Evolutionary conservation across 1,140 invertebrate genomes (phyloP).

Genomic region (Paralvinella palmiformis): DNA sequence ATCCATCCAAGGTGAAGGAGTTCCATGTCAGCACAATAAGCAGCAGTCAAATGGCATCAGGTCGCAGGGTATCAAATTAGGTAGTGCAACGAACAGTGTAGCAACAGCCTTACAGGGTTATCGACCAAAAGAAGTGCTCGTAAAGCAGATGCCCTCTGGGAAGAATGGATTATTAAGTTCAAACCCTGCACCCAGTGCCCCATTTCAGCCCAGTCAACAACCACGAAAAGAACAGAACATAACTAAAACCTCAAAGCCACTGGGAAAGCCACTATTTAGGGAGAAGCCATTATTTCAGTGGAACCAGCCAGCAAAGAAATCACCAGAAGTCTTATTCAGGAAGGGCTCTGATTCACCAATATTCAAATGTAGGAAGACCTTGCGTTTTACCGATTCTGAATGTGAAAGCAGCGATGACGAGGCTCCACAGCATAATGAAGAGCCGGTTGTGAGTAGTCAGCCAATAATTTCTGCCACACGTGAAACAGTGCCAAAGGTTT

Average conservation of each 20-base stretch:
- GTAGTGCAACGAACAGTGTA: background rate
- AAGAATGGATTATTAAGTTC: background rate
- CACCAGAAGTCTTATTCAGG: background rate
- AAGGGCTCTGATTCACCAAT: constrained; percentile 9
- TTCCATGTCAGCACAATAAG: background rate
- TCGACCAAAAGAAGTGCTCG: constrained; percentile 12
- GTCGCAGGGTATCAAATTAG: background rate
- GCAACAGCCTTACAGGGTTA: constrained; percentile 12
- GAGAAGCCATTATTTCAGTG: background rate
- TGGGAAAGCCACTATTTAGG: background rate
- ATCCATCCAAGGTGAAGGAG: constrained; percentile 29
- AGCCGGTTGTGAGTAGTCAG: background rate
- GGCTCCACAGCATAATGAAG: background rate
- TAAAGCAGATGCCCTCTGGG: background rate
- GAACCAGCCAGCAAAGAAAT: background rate
- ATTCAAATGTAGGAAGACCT: constrained; percentile 14
- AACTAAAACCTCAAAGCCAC: no score
- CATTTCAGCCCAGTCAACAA: background rate
- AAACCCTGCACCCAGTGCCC: background rate
- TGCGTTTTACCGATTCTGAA: constrained; percentile 7
- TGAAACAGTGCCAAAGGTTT: background rate
- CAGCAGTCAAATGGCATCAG: no score
- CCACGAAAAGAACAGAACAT: no score
- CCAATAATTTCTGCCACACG: background rate
- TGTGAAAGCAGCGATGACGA: background rate